Evolutionary conservation across 2,888 invertebrate species (phyloP).

Genomic region (Spilosoma lubricipeda): DNA sequence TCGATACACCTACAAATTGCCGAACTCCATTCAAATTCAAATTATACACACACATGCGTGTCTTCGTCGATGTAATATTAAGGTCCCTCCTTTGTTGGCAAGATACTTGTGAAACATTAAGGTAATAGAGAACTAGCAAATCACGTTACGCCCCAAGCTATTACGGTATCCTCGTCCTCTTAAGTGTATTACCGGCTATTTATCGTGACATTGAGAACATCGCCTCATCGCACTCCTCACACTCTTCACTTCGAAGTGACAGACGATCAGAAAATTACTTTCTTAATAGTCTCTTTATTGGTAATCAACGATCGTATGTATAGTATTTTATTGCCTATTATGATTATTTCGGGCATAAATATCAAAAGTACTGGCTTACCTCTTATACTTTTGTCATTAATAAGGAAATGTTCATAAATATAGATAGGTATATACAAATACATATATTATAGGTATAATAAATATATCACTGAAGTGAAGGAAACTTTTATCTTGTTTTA

Average conservation of each 20-base stretch:
- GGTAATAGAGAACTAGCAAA: conserved; percentile 78
- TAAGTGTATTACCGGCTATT: conserved; percentile 82
- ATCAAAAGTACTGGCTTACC: conserved; percentile 2
- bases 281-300: conserved; percentile 56
- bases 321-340: conserved; percentile 38
- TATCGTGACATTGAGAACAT: conserved; percentile 76
- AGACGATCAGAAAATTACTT: conserved; percentile 56
- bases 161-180: conserved; percentile 69
- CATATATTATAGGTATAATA: too few species aligned
- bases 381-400: not conserved
- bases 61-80: conserved; percentile 74
- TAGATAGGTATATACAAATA: not conserved
- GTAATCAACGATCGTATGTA: conserved; percentile 46
- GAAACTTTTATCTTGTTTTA: too few species aligned
- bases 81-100: conserved; percentile 74
- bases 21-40: conserved; percentile 57
- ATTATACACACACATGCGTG: conserved; percentile 61
- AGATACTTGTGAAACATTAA: conserved; percentile 77
- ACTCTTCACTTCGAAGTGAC: conserved; percentile 56
- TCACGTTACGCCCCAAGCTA: conserved; percentile 78
- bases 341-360: conserved; percentile 13
- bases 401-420: not conserved
- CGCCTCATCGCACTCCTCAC: conserved; percentile 62
- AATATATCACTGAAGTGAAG: too few species aligned
- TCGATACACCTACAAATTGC: conserved; percentile 49